Percentiles rank a stretch among this genome's conserved stretches.
These are phyloP conservation scores for Nipponia nippon DNA, from an alignment of 2,113 vertebrate species.

Conservation along the genomic window DNA sequence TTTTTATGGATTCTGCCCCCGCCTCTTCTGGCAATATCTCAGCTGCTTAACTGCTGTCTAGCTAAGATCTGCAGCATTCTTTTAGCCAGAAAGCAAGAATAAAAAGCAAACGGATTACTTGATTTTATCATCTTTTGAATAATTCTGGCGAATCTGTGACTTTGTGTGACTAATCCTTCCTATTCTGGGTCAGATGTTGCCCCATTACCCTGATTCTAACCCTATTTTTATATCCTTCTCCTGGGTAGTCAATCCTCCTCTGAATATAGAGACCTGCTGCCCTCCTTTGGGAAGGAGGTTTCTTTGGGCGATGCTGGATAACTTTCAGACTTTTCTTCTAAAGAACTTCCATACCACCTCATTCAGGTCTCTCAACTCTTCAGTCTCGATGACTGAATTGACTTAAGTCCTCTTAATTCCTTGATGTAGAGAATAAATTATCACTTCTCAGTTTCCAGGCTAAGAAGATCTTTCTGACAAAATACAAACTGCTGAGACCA, in stretches of 20 bases:
- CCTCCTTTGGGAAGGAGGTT: neutral
- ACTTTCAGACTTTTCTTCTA: neutral
- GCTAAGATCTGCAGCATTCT: neutral
- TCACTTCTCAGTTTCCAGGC: neutral
- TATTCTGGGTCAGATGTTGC: neutral
- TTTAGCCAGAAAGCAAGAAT: neutral
- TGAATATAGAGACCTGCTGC: neutral
- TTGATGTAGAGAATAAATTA: neutral
- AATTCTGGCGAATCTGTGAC: neutral
- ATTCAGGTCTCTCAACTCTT: neutral
- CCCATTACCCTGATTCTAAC: neutral
- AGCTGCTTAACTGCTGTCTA: neutral
- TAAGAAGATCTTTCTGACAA: neutral
- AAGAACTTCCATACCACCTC: neutral
- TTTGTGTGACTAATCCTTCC: neutral
- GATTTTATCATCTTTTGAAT: neutral
- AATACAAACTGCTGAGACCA: neutral
- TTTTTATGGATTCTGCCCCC: neutral
- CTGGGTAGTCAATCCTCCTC: neutral
- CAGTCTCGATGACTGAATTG: neutral
- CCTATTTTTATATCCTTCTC: neutral
- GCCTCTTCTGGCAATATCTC: neutral
- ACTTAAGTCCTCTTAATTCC: neutral
- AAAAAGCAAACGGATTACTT: neutral
- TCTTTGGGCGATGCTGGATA: neutral